Evolutionary conservation across 1,140 invertebrate species (phyloP), one percentile per base, ranked within the genome.

Genomic region (Leptonema lineaticorne): DNA sequence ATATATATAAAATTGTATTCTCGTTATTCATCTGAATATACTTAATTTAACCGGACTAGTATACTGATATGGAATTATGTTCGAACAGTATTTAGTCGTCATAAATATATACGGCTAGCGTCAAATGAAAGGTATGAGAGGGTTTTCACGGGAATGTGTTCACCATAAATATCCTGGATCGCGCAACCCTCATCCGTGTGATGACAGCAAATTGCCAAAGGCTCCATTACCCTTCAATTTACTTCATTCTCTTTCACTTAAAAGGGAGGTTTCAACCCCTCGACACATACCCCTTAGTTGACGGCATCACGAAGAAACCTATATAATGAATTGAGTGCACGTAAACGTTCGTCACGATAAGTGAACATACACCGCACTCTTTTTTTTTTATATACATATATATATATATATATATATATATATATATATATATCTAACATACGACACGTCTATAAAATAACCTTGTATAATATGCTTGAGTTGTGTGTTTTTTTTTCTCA

Each of bases 141-240:
- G 41, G 62, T 26, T 64, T 64, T 64, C 62, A 29, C 41, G 62
- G 62, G 62, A 64, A 64, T 64, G 46, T 28, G 45, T 46, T 28
- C 62, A 46, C 62, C 62, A 50, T 64, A 64, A 64, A 64, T 64
- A 64, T 64, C 27, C 26, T 16, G 59, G 37, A 45, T 27, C 58
- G 29, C 24, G 37, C 58, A 41, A 16, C 46, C 58, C 16, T 41
- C 28, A 22, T 37, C 37, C 48, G 37, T n/a, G 3, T 30, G 65
- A 67, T 67, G 56, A 45, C 45, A 63, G 64, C 33, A 37, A 68
- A 68, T 63, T 56, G 58, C 30, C 46, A 41, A 53, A 62, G 22
- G 59, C 59, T 53, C 59, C 46, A 68, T 68, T 68, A 62, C 58
- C 46, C 58, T 33, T 37, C 58, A 68, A 68, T 68, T 68, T 37